Evolutionary conservation across 2,797 vertebrate genomes (phyloP).

Genomic region (Centroberyx gerrardi): DNA sequence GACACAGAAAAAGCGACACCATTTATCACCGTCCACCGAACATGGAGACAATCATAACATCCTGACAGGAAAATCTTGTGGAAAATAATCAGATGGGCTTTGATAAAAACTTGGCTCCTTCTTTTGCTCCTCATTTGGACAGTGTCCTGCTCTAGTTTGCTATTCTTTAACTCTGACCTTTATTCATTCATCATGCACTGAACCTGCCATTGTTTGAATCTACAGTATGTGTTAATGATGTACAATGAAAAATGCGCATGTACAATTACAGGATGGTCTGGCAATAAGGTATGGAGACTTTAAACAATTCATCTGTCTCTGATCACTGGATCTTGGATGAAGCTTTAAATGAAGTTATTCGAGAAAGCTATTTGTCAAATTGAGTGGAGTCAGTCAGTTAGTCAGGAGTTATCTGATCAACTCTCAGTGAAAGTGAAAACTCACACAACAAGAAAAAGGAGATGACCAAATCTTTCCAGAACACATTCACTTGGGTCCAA

Average conservation of each 20-base stretch:
- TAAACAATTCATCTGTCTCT: not conserved
- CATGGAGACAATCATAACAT: slow-evolving; percentile 99
- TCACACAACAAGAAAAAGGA: slow-evolving; percentile 63
- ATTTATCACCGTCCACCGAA: slow-evolving; percentile 95
- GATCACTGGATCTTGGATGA: not conserved
- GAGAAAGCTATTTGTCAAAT: slow-evolving; percentile 1
- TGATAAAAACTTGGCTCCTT: slow-evolving; percentile 89
- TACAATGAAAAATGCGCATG: too few relatives aligned
- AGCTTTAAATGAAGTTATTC: not conserved
- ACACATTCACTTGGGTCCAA: slow-evolving; percentile 65
- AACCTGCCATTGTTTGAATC: not conserved
- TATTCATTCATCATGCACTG: slow-evolving; percentile 13
- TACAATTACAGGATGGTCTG: too few relatives aligned
- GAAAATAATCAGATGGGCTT: slow-evolving; percentile 96
- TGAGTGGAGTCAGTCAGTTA: not conserved
- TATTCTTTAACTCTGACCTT: slow-evolving; percentile 39
- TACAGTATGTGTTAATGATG: not conserved
- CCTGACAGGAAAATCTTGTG: slow-evolving; percentile 98
- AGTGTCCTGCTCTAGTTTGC: slow-evolving; percentile 67
- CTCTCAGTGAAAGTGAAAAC: slow-evolving; percentile 53
- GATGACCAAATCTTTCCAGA: slow-evolving; percentile 80
- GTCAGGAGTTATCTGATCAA: slow-evolving; percentile 22
- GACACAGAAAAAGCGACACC: slow-evolving; percentile 87
- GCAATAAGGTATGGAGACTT: too few relatives aligned
- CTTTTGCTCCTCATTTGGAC: slow-evolving; percentile 69